Evolutionary conservation across 1,140 invertebrate species (phyloP), one percentile per base, ranked within the genome.

Genomic region (Drosophila sp.): DNA sequence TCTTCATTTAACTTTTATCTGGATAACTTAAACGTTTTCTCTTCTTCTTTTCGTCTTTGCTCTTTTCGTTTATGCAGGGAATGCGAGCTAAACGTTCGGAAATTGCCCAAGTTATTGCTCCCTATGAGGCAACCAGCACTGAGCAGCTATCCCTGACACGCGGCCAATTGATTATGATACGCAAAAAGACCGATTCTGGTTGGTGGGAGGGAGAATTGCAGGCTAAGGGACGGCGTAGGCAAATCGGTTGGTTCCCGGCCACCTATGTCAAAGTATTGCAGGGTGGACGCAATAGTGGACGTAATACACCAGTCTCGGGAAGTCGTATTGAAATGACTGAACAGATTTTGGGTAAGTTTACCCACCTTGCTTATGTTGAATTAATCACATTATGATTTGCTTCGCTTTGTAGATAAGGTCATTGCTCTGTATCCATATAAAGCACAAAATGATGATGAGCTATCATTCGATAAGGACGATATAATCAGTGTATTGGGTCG

Each of bases 141-240:
- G 98, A 99, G 90, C 98, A 99, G 91, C 92, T 99, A 10, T 96
- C 96, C 61, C 92, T 99, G 6, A 95, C 96, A 80, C 95, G 97
- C 71, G 98, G 98, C n/a, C 98, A 99, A 85, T 93, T 99, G 55
- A 96, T 99, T 56, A 96, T 98, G 93, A 97, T 99, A 11, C 94
- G 98, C 10, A 99, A 99, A 92, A 99, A 99, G 91, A 97, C 97
- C 6, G 95, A 97, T 62, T 97, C 97, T 74, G 98, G 98, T 25
- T 99, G 98, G 98, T 99, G 99, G 99, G 98, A 99, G 94, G 99
- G 99, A 55, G 99, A 99, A 93, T 93, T 99, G 29, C 98, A 99
- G 93, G 97, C 97, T 10, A 97, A 98, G 92, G 98, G 98, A n/a
- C 96, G 98, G 77, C 98, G 98, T 90, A 94, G 97, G 60, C 97